Evolutionary conservation across 2,113 vertebrate species (phyloP), one percentile per base, ranked within the genome.

Genomic region (Panthera tigris): DNA sequence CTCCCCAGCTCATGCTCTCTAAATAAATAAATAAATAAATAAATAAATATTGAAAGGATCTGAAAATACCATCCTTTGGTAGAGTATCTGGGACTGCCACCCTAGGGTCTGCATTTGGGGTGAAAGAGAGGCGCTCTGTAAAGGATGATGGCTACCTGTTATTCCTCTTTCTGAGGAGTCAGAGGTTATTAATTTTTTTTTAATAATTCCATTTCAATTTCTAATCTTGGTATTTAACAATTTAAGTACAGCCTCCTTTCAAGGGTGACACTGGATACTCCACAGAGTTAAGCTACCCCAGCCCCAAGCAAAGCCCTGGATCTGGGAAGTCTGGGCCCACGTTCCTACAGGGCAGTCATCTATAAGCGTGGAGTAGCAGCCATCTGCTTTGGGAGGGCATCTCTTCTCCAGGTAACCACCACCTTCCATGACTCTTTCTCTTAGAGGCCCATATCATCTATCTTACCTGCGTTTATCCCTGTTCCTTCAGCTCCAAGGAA

Each of bases 71-170:
- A 25, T 74, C 36, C 8, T 79, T 65, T 89, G 52, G n/a, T 18
- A 52, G 66, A 50, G 21, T 65, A 4, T 13, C 27, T 21, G 23
- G 27, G 71, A 33, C 57, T 7, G 27, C 81, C 1, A 2, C 39
- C 48, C 7, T 29, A 41, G 23, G 12, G 15, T n/a, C 11, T n/a
- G 9, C 27, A 15, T 36, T 94, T 45, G 36, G 14, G n/a, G 6
- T 29, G 7, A 18, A 10, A 15, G 27, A 66, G 3, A n/a, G 31
- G 6, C 7, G 11, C 8, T 25, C 29, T 14, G 0, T 8, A 1
- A 15, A 41, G n/a, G 2, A 4, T 27, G 50, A 25, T 48, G 7
- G 39, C 31, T 65, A 12, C 36, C 69, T 41, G 29, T 91, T 63
- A 63, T 14, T 48, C 18, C 7, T 71, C 48, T 69, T 76, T 76